A percentile compares a stretch with the other conserved stretches of the same genome.
phyloP scores from a whole-genome alignment of 2,888 invertebrate genomes.

The Heteropelma amictum region DNA sequence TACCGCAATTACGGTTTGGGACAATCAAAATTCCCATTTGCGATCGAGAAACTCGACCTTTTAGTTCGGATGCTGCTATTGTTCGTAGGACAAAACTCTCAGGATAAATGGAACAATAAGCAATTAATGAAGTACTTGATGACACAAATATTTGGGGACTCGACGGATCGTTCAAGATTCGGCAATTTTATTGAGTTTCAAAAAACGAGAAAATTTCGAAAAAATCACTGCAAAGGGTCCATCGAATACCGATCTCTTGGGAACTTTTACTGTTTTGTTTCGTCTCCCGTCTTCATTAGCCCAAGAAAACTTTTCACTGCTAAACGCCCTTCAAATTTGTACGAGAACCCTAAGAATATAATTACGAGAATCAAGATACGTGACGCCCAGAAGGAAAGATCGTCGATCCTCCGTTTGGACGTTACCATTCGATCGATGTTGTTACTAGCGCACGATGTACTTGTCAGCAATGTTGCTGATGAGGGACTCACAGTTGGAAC shows the following conservation, averaged over 20 bases:
- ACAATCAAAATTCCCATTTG: too few relatives aligned
- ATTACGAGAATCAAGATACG: background rate
- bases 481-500: slow-evolving; percentile 5
- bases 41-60: too few relatives aligned
- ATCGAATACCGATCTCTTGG: too few relatives aligned
- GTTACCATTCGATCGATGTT: slow-evolving; percentile 22
- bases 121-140: background rate
- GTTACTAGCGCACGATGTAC: background rate
- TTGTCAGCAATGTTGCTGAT: slow-evolving; percentile 17
- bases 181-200: too few relatives aligned
- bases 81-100: too few relatives aligned
- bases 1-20: background rate
- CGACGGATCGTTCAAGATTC: background rate
- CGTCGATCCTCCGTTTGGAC: slow-evolving; percentile 11
- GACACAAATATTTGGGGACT: background rate
- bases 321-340: slow-evolving; percentile 4
- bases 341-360: background rate
- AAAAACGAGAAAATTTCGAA: too few relatives aligned
- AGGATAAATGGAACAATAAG: background rate
- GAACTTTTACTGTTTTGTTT: too few relatives aligned
- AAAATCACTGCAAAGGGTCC: too few relatives aligned
- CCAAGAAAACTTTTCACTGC: background rate
- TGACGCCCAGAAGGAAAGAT: slow-evolving; percentile 14
- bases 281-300: slow-evolving; percentile 18
- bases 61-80: too few relatives aligned